Evolutionary conservation across 2,888 invertebrate species (phyloP).

Genomic region (Chironomus tentans): DNA sequence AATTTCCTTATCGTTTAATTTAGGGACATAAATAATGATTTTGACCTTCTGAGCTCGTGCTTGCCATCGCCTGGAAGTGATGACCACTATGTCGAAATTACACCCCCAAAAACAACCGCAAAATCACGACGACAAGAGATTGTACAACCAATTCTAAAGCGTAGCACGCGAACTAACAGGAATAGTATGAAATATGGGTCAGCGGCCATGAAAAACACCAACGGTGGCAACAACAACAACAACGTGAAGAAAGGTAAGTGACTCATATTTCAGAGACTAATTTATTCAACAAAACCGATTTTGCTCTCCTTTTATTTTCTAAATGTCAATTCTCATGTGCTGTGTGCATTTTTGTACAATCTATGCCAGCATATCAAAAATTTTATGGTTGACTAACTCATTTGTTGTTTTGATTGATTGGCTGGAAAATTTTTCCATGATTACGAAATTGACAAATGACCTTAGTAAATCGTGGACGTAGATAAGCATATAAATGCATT

Average conservation of each 20-base stretch:
- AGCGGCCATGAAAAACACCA: background rate
- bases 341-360: too few species aligned
- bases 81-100: slow-evolving; percentile 30
- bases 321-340: too few species aligned
- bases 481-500: too few species aligned
- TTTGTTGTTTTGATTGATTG: too few species aligned
- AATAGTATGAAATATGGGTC: slow-evolving; percentile 8
- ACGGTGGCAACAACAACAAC: background rate
- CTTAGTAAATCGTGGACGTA: too few species aligned
- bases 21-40: slow-evolving; percentile 32
- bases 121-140: background rate
- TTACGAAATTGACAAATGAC: too few species aligned
- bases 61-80: slow-evolving; percentile 31
- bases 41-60: slow-evolving; percentile 32
- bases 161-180: slow-evolving; percentile 8
- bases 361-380: too few species aligned
- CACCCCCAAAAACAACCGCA: slow-evolving; percentile 22
- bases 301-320: background rate
- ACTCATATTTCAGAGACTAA: background rate
- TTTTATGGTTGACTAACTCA: too few species aligned
- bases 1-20: background rate
- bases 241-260: slow-evolving; percentile 10
- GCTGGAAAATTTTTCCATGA: too few species aligned
- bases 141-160: background rate
- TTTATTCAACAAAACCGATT: too few species aligned